Base-by-base conservation (phyloP, 1,140 invertebrate genomes). In the Venustaconcha ellipsiformis region DNA sequence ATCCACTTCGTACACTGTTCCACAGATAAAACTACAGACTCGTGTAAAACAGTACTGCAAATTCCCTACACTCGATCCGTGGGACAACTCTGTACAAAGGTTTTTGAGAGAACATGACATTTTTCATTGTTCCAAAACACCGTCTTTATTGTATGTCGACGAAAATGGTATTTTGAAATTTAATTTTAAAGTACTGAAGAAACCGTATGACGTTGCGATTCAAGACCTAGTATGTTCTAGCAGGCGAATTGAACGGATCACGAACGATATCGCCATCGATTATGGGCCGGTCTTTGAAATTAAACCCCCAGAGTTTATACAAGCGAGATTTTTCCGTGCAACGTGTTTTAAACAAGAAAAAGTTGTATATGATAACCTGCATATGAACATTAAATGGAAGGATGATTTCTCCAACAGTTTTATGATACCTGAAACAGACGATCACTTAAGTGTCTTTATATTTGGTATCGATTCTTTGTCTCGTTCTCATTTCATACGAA, bases 381-480 rank as follows among this genome's bases (percentile, higher is more conserved):
- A 76, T 56, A 8, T 56, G 11, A 76, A 76, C 59, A 14, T 76
- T 18, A 17, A 23, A 14, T 71, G 60, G 57, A 76, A 70, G n/a
- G 58, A 58, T 56, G 65, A 68, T 23, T 11, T 55, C 4, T 58
- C 56, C 4, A 48, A 48, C 37, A 48, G 63, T 30, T 17, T 64
- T 15, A 76, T 76, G 13, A 58, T 57, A 18, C 15, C 48, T 6
- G 74, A 76, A 70, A 59, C 62, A 17, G 74, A 76, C 18, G 48
- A 57, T 60, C 14, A 60, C 14, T 55, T 70, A 20, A 76, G 74
- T 59, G 60, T 76, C 13, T 62, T 76, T 57, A 65, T 37, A 56
- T 59, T 83, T 57, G 80, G 82, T 18, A 62, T 81, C 26, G 82
- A 83, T 68, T 81, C 79, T 18, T 68, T 75, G 13, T 83, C 82